A percentile compares a stretch with the other conserved stretches of the same genome.
These are phyloP conservation scores for Nycticryphes semicollaris DNA, from an alignment of 2,113 vertebrate species.

Conservation along the genomic window DNA sequence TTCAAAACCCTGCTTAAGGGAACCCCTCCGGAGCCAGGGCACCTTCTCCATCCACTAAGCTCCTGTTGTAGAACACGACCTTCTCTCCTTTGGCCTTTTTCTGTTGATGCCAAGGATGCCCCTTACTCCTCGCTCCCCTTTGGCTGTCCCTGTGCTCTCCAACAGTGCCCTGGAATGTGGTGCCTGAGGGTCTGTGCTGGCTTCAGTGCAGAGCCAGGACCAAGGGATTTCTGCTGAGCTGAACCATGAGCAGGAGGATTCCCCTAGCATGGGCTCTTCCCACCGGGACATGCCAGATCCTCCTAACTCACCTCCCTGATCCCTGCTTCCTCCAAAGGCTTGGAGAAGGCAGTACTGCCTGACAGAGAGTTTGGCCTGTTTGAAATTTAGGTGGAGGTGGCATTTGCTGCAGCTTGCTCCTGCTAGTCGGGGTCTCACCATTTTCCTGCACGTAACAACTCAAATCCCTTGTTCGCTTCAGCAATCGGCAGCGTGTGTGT, in stretches of 20 bases:
- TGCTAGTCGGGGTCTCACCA: constrained; percentile 7
- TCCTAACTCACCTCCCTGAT: accelerated
- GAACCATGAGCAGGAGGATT: not conserved
- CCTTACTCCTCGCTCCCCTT: not conserved
- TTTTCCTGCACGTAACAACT: constrained; percentile 76
- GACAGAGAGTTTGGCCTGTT: not conserved
- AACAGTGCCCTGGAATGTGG: not conserved
- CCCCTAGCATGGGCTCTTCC: not conserved
- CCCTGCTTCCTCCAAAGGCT: not conserved
- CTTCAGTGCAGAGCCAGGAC: not conserved
- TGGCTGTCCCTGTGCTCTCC: not conserved
- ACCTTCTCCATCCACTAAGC: not conserved
- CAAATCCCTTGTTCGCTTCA: constrained; percentile 82
- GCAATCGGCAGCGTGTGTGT: constrained; percentile 81
- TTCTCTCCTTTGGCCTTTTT: not conserved
- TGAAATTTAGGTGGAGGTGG: not conserved
- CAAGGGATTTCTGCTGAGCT: not conserved
- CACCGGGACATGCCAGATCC: not conserved
- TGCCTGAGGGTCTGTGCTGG: not conserved
- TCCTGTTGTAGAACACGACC: too few relatives aligned
- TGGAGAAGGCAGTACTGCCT: not conserved
- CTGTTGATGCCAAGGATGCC: not conserved
- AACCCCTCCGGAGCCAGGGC: not conserved
- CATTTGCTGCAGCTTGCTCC: not conserved
- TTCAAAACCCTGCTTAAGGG: not conserved